Evolutionary conservation across 2,113 vertebrate species (phyloP), one percentile per base, ranked within the genome.

Genomic region (Alaudala cheleensis): DNA sequence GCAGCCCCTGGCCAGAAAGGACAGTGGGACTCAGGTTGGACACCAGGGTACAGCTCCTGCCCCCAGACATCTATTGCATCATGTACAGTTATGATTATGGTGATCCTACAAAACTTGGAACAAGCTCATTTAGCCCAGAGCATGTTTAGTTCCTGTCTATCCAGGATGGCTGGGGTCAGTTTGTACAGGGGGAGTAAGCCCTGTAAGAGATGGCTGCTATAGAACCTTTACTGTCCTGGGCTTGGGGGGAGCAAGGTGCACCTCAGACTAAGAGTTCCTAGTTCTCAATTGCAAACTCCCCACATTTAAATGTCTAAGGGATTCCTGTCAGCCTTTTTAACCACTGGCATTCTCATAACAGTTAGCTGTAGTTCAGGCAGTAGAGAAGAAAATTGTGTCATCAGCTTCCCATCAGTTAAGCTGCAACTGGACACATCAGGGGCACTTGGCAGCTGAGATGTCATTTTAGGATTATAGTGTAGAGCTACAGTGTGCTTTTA

Each of bases 51-150:
- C 31, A 57, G 56, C 22, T 74, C 7, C 81, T 82, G 69, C 18
- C n/a, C 44, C 31, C 42, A 62, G 42, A 17, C 28, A 26, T 20
- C 22, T 45, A 9, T 25, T 31, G 22, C 20, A 37, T 8, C 6
- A 1, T 17, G 6, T 47, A 26, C 1, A 1, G 7, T 42, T 73
- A 29, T n/a, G 8, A 58, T n/a, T 37, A n/a, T 15, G 39, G 11
- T 22, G 45, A 62, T 56, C 10, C 65, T 28, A 5, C 6, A 39
- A 62, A 58, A 37, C 24, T 16, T 64, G 34, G 26, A 54, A 42
- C 3, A n/a, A 89, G 7, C 6, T 84, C 33, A 14, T 21, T 91
- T 83, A 62, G 29, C 26, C 51, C 37, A 60, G 6, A 47, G 7
- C 3, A 2, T 45, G 17, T 40, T 58, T 66, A 42, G 40, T 81